Base-by-base conservation (phyloP, 2,113 vertebrate genomes). In the Pycnonotus jocosus region DNA sequence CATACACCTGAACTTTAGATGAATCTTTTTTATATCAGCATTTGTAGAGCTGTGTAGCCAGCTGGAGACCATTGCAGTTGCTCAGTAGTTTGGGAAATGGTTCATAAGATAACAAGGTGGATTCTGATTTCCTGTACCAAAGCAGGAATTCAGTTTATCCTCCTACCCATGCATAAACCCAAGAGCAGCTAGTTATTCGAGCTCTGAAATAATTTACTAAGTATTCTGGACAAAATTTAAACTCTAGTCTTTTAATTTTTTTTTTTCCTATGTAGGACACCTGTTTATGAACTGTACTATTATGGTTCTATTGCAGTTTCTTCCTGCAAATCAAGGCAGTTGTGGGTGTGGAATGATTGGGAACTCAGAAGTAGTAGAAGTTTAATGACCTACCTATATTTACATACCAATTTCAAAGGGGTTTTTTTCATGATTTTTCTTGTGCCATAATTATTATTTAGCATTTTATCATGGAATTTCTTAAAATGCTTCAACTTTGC, bases 341-440 rank as follows among this genome's bases (percentile, higher is more conserved):
- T 3, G 1, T 61, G n/a, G 15, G 33, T 45, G 20, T 33, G 38
- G 19, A 92, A n/a, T 56, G 44, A 51, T 40, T 72, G 38, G 44
- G 48, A 93, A 64, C 60, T 42, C 33, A 37, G 31, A 79, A 74
- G 65, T 19, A 1, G 44, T 6, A 62, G 51, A 68, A 31, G 45
- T 68, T 58, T 62, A 66, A 72, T 35, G 22, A 21, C 25, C 31
- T 81, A 12, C 19, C 28, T 77, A 1, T 44, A 31, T 33, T 44
- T 37, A 6, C 11, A 24, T 45, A n/a, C 2, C 12, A 58, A 5
- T 58, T 77, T 65, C 1, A 57, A 33, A 10, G 2, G 0, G 3
- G 30, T 23, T 37, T 57, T 66, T 72, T 56, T 35, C 28, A 25
- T 23, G 1, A 6, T 72, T 62, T 87, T 53, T 10, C 38, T 71